Evolutionary conservation across 2,888 invertebrate genomes (phyloP), one percentile per base, ranked within the genome.

Genomic region (Microctonus aethiopoides): DNA sequence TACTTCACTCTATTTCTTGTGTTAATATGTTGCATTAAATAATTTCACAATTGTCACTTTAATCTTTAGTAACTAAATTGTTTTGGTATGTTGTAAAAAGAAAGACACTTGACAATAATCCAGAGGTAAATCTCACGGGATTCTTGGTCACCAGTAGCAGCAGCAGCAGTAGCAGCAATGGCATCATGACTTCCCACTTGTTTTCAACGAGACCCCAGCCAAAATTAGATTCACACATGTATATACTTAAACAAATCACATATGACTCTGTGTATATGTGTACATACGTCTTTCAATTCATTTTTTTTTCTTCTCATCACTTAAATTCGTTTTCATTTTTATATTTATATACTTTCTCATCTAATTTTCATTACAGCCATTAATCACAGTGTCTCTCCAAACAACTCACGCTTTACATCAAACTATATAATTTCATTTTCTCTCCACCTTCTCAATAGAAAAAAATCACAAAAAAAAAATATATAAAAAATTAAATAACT

Each of bases 121-220:
- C 39, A 11, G 39, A 39, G 39, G 39, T 39, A 39, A 46, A 46
- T 46, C 7, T 46, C 46, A 46, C 16, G 16, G 16, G 16, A 46
- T 46, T 46, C 16, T 46, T 16, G 9, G 46, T 46, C 46, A 46
- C 46, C 46, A 46, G 16, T 16, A 46, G 46, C 16, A 16, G 16
- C 46, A 46, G 46, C 16, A 16, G 16, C 46, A 11, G 11, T n/a
- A 54, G 24, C 24, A 54, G 24, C 32, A 61, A 54, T 39, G 54
- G 70, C 63, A 63, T 56, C 65, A 57, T 16, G 63, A 63, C 57
- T 70, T 57, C 54, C 67, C 61, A 64, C 66, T 70, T 68, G 60
- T 61, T 68, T 46, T 36, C 20, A 70, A 41, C 62, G 52, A 57
- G 54, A 34, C 52, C 56, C 36, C n/a, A 32, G 57, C 70, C 70